phyloP scores from a whole-genome alignment of 2,888 invertebrate species.

The Epinotia brunnichana region DNA sequence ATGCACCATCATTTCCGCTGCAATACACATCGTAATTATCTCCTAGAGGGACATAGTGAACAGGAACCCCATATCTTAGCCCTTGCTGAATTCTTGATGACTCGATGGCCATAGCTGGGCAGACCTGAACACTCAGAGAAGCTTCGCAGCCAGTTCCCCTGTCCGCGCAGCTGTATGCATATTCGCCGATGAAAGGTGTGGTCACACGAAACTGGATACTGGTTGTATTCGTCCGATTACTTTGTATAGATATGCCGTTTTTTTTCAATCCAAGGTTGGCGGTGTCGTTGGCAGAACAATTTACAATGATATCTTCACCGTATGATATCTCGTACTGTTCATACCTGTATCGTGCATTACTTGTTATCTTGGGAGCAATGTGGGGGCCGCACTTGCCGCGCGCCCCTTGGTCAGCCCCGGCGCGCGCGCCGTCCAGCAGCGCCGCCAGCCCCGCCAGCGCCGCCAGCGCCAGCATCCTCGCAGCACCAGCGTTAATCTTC shows the following conservation, averaged over 20 bases:
- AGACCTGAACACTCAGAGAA: not conserved
- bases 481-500: not conserved
- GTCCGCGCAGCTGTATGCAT: not conserved
- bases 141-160: not conserved
- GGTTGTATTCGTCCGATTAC: not conserved
- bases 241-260: not conserved
- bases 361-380: not conserved
- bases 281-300: not conserved
- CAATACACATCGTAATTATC: not conserved
- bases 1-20: not conserved
- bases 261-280: not conserved
- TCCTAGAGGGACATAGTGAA: not conserved
- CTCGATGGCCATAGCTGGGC: not conserved
- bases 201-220: not conserved
- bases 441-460: not conserved
- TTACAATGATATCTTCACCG: not conserved
- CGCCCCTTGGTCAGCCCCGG: not conserved
- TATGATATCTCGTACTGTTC: not conserved
- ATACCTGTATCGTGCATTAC: not conserved
- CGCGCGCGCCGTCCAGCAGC: not conserved
- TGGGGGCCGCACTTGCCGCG: not conserved
- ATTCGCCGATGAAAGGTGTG: not conserved
- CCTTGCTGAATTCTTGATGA: not conserved
- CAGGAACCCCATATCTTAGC: not conserved
- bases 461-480: not conserved